A percentile compares a stretch with the other conserved stretches of the same genome.
These are phyloP conservation scores for Noturus placidus DNA, from an alignment of 2,113 vertebrate genomes.

Conservation along the genomic window DNA sequence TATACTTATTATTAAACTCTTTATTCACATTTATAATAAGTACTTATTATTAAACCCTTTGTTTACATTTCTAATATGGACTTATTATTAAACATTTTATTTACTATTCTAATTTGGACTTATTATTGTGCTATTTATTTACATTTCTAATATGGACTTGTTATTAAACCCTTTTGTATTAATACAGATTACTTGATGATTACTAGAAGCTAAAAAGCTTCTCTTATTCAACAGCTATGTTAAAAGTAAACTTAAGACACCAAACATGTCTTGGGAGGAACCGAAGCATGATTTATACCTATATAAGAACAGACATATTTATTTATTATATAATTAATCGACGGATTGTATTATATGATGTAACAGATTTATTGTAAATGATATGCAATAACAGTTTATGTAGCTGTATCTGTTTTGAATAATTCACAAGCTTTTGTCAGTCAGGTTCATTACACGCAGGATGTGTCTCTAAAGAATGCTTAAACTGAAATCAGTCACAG, in stretches of 20 bases:
- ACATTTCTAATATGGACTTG: not conserved
- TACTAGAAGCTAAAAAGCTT: not conserved
- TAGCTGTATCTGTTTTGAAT: not conserved
- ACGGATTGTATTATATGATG: not conserved
- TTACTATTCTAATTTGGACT: not conserved
- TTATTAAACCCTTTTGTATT: not conserved
- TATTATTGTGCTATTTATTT: not conserved
- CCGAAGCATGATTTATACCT: not conserved
- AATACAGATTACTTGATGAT: too few relatives aligned
- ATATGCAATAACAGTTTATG: not conserved
- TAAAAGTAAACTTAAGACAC: not conserved
- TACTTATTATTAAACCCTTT: not conserved
- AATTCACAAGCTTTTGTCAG: not conserved
- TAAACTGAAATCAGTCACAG: slow-evolving; percentile 35
- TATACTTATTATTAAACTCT: not conserved
- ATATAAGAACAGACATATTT: not conserved
- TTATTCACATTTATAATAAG: not conserved
- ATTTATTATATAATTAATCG: not conserved
- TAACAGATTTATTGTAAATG: not conserved
- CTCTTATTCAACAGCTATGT: not conserved
- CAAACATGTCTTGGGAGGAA: not conserved
- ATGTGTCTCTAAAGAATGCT: slow-evolving; percentile 21
- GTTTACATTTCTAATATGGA: not conserved
- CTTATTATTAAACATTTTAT: not conserved
- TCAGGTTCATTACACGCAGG: slow-evolving; percentile 32